phyloP scores from a whole-genome alignment of 2,113 vertebrate genomes.

The Anoura caudifer region DNA sequence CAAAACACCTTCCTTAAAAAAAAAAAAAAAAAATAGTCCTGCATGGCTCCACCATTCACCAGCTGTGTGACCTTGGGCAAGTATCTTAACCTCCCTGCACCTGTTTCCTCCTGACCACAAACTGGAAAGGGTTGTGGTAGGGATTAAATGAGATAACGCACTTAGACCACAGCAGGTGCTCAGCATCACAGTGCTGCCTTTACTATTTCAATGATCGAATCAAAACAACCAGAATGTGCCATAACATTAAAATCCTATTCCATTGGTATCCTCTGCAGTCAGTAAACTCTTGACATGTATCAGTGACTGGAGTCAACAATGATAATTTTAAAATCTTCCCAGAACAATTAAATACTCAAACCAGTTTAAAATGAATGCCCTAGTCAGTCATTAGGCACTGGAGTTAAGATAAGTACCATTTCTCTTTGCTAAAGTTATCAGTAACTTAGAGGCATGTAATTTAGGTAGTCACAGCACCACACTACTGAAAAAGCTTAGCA shows the following conservation, averaged over 20 bases:
- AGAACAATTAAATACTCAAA: background rate
- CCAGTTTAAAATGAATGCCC: background rate
- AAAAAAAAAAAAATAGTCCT: background rate
- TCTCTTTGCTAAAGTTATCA: conserved; percentile 29
- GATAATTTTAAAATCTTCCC: background rate
- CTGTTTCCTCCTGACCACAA: background rate
- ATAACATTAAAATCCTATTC: background rate
- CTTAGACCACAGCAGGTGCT: background rate
- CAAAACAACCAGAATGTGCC: background rate
- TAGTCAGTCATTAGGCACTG: background rate
- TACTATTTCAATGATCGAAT: background rate
- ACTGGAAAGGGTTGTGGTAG: background rate
- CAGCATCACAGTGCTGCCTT: background rate
- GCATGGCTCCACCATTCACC: background rate
- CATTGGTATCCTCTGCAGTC: background rate
- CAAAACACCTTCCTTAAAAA: background rate
- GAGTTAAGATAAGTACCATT: background rate
- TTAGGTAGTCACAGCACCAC: background rate
- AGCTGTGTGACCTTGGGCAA: background rate
- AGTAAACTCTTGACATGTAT: background rate
- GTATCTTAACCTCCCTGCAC: background rate
- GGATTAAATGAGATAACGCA: background rate
- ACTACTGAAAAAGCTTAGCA: background rate
- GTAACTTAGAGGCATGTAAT: background rate
- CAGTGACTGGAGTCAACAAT: background rate